phyloP scores from a whole-genome alignment of 2,113 vertebrate species.

The Clupea harengus region DNA sequence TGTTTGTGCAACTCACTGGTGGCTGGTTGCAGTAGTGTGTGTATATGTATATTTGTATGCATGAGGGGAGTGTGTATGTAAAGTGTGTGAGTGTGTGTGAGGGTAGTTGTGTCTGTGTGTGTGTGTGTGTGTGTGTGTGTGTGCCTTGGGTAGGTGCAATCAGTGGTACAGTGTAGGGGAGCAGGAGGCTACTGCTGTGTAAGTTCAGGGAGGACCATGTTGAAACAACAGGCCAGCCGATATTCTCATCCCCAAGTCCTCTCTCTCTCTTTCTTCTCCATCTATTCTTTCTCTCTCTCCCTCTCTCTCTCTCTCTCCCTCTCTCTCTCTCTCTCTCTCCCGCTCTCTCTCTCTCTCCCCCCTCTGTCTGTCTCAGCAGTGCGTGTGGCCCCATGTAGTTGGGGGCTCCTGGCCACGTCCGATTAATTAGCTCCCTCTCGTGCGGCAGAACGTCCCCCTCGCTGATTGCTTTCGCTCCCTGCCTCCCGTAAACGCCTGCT shows the following conservation, averaged over 20 bases:
- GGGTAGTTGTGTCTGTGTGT: not conserved
- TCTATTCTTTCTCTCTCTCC: not conserved
- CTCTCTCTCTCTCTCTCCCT: not conserved
- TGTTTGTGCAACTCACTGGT: not conserved
- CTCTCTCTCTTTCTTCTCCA: not conserved
- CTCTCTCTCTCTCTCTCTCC: not conserved
- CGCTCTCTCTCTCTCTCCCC: not conserved
- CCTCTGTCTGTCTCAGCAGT: not conserved
- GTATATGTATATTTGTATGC: not conserved
- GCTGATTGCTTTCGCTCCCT: constrained; percentile 52
- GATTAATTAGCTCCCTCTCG: constrained; percentile 41
- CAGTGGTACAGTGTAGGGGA: not conserved
- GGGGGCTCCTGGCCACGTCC: constrained; percentile 27
- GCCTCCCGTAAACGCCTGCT: constrained; percentile 56
- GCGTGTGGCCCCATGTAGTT: not conserved
- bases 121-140: not conserved
- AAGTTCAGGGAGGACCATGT: constrained; percentile 3
- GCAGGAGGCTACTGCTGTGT: not conserved
- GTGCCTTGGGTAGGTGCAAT: not conserved
- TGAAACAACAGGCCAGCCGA: not conserved
- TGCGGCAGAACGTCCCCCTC: constrained; percentile 26
- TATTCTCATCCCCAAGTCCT: not conserved
- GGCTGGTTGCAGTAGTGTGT: not conserved
- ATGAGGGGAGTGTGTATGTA: too few species aligned
- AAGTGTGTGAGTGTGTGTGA: too few species aligned